phyloP scores from a whole-genome alignment of 2,797 vertebrate species.

The Neopelma chrysocephalum region DNA sequence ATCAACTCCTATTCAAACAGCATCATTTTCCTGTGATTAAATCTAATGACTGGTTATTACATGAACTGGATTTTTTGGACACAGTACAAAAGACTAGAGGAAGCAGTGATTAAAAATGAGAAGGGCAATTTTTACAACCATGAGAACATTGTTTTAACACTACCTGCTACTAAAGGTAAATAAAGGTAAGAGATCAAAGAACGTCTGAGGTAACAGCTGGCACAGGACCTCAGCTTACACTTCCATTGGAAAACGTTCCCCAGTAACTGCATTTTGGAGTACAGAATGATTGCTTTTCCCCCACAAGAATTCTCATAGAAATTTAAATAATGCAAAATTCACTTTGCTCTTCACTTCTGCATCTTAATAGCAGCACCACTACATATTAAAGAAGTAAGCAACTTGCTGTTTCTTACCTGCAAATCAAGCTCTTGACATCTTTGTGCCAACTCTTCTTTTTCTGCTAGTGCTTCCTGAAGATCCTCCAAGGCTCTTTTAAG shows the following conservation, averaged over 20 bases:
- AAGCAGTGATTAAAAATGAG: not conserved
- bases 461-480: conserved; percentile 83
- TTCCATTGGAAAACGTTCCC: not conserved
- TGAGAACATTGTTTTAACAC: not conserved
- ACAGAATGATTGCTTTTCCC: not conserved
- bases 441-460: conserved; percentile 91
- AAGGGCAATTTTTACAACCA: not conserved
- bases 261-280: not conserved
- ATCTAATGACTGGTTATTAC: not conserved
- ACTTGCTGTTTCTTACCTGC: conserved; percentile 80
- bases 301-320: not conserved
- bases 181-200: not conserved
- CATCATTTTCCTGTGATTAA: not conserved
- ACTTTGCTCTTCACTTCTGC: not conserved
- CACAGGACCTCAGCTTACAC: not conserved
- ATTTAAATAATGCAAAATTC: not conserved
- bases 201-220: not conserved
- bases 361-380: not conserved
- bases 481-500: conserved; percentile 89
- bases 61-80: not conserved
- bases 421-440: conserved; percentile 94
- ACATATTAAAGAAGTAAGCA: not conserved
- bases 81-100: not conserved
- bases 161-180: not conserved
- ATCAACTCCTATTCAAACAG: conserved; percentile 12